These are phyloP conservation scores for Uromys caudimaculatus DNA, from an alignment of 2,797 vertebrate species.

Conservation along the genomic window DNA sequence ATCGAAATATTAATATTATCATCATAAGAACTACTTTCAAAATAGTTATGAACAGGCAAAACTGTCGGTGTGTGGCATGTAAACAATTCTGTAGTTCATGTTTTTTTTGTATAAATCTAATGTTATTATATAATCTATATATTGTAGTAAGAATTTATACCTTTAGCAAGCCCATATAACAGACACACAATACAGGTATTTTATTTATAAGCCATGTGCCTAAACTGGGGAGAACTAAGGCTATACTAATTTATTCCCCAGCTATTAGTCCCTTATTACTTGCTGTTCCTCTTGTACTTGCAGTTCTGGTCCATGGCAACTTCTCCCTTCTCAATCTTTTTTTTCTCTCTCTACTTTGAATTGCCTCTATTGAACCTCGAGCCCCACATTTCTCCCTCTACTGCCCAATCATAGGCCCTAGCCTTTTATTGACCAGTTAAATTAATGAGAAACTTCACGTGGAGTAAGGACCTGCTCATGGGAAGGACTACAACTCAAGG, in stretches of 20 bases:
- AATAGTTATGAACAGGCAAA: not conserved
- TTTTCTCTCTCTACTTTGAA: not conserved
- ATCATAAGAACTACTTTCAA: not conserved
- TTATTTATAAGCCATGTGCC: not conserved
- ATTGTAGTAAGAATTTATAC: not conserved
- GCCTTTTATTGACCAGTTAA: not conserved
- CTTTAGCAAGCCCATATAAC: not conserved
- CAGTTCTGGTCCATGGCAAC: not conserved
- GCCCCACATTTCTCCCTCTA: not conserved
- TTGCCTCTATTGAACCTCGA: not conserved
- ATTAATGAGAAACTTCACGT: not conserved
- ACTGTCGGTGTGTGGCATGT: not conserved
- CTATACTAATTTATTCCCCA: not conserved
- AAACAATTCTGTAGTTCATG: not conserved
- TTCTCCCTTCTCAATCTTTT: not conserved
- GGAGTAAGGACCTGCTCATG: not conserved
- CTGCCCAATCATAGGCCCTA: not conserved
- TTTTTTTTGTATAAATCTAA: not conserved
- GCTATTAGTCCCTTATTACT: not conserved
- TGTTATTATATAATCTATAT: not conserved
- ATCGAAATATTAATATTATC: not conserved
- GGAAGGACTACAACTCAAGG: not conserved
- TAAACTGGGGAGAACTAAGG: not conserved
- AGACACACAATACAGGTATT: not conserved
- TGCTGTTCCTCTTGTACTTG: not conserved